Base-by-base conservation (phyloP, 2,797 vertebrate species). In the Coilia nasus region DNA sequence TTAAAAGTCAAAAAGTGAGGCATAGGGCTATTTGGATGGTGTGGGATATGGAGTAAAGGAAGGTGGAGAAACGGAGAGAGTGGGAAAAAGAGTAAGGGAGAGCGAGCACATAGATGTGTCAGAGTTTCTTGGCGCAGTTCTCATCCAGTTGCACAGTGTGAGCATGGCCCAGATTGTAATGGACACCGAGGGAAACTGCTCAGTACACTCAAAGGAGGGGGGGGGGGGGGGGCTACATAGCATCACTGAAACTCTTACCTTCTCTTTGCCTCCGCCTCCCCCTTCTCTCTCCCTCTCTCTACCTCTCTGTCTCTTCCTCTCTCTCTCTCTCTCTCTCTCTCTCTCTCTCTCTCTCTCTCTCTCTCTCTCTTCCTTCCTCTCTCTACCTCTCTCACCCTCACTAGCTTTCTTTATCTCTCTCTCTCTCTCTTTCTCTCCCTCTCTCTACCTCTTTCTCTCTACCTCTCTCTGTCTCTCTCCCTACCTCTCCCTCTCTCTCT, bases 41-140 rank as follows among this genome's bases (percentile, higher is more conserved):
- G 60, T 64, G 23, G 67, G 1, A 41, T 15, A 19, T 41, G 67
- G 5, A 75, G 15, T 7, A 75, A 23, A 11, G 6, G 67, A 17
- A 75, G 28, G 14, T 35, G 15, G 31, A 75, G 82, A 9, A 59
- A 41, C 19, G 41, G n/a, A 54, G 50, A 9, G 14, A 54, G 50
- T 54, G 50, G 50, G 50, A 54, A 54, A 54, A 54, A 54, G 14
- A 54, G 50, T 10, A 9, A 54, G 50, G 14, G 50, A 56, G 67
- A 75, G 64, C 12, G 23, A 57, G 41, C 86, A 87, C 85, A 89
- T 88, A 89, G 88, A 88, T 88, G 88, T 89, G 88, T 85, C 82
- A 84, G 84, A 87, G 81, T 91, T 90, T 90, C 86, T 90, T 90
- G 87, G 87, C 88, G 82, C 88, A 85, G 81, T 87, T 85, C 88